A percentile compares a stretch with the other conserved stretches of the same genome.
Conservation (phyloP, 1,140 invertebrate genomes). For the Drosophila persimilis region DNA sequence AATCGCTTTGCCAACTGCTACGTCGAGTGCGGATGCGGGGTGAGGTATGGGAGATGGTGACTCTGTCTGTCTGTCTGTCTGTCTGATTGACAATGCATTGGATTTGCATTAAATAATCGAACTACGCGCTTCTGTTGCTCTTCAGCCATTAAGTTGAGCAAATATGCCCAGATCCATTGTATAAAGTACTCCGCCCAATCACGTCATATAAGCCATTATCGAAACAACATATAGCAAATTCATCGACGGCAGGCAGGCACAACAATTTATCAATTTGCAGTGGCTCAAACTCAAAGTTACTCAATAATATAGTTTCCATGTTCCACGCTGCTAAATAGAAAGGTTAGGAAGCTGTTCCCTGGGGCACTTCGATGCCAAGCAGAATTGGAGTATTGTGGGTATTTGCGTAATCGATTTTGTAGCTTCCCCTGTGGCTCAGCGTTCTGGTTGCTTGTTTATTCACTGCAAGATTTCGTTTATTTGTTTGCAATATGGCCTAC, state of each 20-base stretch:
- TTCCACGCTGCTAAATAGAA: not conserved
- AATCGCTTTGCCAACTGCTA: constrained; percentile 68
- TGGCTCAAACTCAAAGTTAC: constrained; percentile 20
- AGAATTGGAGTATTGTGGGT: constrained; percentile 31
- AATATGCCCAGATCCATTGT: constrained; percentile 43
- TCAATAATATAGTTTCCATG: constrained; percentile 34
- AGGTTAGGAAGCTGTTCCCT: constrained; percentile 2
- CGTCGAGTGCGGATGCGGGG: constrained; percentile 12
- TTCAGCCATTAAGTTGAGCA: constrained; percentile 61
- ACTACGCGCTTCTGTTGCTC: constrained; percentile 49
- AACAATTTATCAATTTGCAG: constrained; percentile 37
- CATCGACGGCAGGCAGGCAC: not conserved
- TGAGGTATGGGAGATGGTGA: constrained; percentile 16
- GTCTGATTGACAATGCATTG: constrained; percentile 69
- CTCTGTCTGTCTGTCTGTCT: constrained; percentile 15
- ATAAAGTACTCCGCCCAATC: constrained; percentile 21
- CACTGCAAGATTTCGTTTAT: constrained; percentile 26
- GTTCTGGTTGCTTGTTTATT: constrained; percentile 29
- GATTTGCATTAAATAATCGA: constrained; percentile 79
- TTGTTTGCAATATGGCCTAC: constrained; percentile 35
- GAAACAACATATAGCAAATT: constrained; percentile 9
- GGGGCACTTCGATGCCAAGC: not conserved
- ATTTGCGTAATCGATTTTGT: constrained; percentile 63
- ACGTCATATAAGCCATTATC: constrained; percentile 15
- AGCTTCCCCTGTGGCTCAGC: constrained; percentile 4